Conservation (phyloP, 1,140 invertebrate genomes). For the Thaumatotibia leucotreta region DNA sequence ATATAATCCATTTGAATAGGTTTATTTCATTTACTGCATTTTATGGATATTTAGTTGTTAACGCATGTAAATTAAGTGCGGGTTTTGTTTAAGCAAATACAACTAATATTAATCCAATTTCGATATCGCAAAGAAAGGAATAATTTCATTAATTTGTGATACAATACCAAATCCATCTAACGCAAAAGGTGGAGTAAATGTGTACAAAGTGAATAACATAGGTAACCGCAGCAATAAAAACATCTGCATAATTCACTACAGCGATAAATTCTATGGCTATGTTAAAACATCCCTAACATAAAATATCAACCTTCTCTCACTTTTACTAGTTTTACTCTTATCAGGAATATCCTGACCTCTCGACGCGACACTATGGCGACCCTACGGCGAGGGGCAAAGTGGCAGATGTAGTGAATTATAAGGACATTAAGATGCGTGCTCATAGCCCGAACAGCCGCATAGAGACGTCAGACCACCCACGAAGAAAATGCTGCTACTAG, state of each 20-base stretch:
- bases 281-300: background rate
- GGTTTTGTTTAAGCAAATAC: too few relatives aligned
- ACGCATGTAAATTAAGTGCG: too few relatives aligned
- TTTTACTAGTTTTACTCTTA: background rate
- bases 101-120: too few relatives aligned
- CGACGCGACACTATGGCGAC: conserved; percentile 16
- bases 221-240: too few relatives aligned
- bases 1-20: too few relatives aligned
- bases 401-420: conserved; percentile 70
- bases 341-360: conserved; percentile 5
- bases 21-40: too few relatives aligned
- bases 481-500: conserved; percentile 18
- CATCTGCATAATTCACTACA: conserved; percentile 5
- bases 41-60: too few relatives aligned
- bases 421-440: conserved; percentile 64
- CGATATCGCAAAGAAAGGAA: too few relatives aligned
- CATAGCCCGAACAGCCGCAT: conserved; percentile 43
- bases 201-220: too few relatives aligned
- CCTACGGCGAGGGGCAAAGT: conserved; percentile 34
- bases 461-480: conserved; percentile 72
- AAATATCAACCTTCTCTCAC: background rate
- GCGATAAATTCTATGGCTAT: background rate
- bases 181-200: too few relatives aligned
- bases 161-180: too few relatives aligned
- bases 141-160: too few relatives aligned